These are phyloP conservation scores for Drosophila tripunctata DNA, from an alignment of 2,888 invertebrate genomes.

Conservation along the genomic window DNA sequence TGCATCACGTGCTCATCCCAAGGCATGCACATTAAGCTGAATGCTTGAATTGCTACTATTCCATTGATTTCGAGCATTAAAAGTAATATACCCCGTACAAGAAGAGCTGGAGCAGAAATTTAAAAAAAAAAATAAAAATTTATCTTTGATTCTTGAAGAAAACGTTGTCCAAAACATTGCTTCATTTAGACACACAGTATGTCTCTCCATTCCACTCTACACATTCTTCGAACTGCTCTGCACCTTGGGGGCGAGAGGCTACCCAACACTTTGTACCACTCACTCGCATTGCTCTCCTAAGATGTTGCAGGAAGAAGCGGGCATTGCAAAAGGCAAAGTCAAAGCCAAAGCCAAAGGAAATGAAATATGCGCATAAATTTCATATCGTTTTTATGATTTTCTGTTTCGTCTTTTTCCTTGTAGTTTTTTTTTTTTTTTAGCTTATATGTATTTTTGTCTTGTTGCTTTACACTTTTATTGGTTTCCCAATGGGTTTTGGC, in stretches of 20 bases:
- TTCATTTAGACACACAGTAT: constrained; percentile 6
- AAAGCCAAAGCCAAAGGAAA: constrained; percentile 63
- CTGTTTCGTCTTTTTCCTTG: constrained; percentile 52
- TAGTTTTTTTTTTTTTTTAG: constrained; percentile 33
- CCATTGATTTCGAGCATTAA: constrained; percentile 11
- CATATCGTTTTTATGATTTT: constrained; percentile 78
- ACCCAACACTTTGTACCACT: background rate
- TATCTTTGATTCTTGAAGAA: constrained; percentile 34
- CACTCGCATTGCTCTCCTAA: background rate
- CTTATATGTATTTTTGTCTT: constrained; percentile 31
- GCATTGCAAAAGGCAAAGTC: constrained; percentile 38
- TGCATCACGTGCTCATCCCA: constrained; percentile 28
- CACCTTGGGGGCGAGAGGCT: constrained; percentile 25
- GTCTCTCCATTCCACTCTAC: background rate
- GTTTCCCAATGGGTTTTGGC: constrained; percentile 61
- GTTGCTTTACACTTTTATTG: constrained; percentile 66
- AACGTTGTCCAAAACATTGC: constrained; percentile 33
- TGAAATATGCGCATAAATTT: constrained; percentile 79
- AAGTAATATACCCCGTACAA: constrained; percentile 7
- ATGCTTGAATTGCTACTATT: constrained; percentile 27
- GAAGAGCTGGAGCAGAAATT: background rate
- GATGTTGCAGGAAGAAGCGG: constrained; percentile 33
- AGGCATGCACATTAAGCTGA: constrained; percentile 3
- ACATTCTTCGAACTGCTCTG: background rate
- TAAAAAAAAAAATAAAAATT: background rate